Evolutionary conservation across 2,888 invertebrate species (phyloP).

Genomic region (Escarpia spicata): DNA sequence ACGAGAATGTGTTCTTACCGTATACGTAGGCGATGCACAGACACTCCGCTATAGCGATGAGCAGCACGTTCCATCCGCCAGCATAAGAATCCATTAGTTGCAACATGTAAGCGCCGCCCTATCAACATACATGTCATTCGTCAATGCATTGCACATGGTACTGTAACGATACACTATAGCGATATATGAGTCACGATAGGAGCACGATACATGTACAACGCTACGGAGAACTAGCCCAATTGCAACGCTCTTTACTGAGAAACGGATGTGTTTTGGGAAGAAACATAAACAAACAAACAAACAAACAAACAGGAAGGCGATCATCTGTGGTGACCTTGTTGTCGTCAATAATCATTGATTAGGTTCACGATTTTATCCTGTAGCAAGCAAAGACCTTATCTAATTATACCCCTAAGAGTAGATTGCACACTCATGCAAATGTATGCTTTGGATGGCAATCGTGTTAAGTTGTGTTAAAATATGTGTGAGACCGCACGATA

Average conservation of each 20-base stretch:
- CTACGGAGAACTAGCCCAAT: no score
- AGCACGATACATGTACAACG: no score
- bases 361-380: neutral
- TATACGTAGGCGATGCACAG: conserved; percentile 76
- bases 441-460: no score
- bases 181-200: no score
- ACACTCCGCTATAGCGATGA: conserved; percentile 78
- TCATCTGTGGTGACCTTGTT: neutral
- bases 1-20: conserved; percentile 42
- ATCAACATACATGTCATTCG: neutral
- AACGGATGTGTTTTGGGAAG: no score
- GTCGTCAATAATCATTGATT: neutral
- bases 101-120: conserved; percentile 59
- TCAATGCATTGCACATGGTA: neutral
- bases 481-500: no score
- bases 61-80: conserved; percentile 67
- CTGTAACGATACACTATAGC: no score
- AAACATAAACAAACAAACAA: no score
- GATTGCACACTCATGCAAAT: no score
- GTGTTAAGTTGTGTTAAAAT: no score
- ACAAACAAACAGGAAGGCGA: no score
- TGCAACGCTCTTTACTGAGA: no score
- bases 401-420: conserved; percentile 36
- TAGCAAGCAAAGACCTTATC: neutral
- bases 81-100: conserved; percentile 60